Evolutionary conservation across 1,140 invertebrate species (phyloP).

Genomic region (Lucilia cuprina): DNA sequence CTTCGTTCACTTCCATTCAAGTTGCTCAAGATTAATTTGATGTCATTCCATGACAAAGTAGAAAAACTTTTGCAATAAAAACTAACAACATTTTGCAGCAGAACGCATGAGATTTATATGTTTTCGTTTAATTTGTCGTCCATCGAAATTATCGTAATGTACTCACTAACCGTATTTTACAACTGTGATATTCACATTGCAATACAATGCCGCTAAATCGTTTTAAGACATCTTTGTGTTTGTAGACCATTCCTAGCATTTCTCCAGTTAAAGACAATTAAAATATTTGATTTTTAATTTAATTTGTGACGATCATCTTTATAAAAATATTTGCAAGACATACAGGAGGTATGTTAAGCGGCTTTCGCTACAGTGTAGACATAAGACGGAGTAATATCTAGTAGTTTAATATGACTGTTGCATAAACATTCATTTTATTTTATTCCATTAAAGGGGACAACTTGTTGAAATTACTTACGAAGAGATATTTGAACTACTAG

Average conservation of each 20-base stretch:
- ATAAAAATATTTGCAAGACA: background rate
- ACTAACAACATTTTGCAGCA: background rate
- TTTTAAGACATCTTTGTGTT: too few species aligned
- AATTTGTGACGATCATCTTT: background rate
- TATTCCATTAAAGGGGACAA: too few species aligned
- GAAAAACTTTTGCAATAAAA: background rate
- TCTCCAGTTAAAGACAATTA: too few species aligned
- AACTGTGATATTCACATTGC: background rate
- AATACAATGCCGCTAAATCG: background rate
- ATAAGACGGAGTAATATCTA: too few species aligned
- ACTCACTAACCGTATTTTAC: background rate
- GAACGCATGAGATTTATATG: background rate
- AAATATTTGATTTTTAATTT: background rate
- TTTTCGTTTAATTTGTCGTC: background rate
- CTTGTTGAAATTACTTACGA: too few species aligned
- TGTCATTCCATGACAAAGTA: background rate
- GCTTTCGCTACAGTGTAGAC: too few species aligned
- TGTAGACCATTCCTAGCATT: too few species aligned
- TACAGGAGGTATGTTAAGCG: background rate
- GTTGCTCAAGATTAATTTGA: background rate
- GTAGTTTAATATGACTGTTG: too few species aligned
- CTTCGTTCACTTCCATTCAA: background rate
- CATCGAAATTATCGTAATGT: background rate
- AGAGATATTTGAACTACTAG: too few species aligned
- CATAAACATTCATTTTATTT: too few species aligned